These are phyloP conservation scores for Ochotona princeps DNA, from an alignment of 2,113 vertebrate genomes.

Conservation along the genomic window DNA sequence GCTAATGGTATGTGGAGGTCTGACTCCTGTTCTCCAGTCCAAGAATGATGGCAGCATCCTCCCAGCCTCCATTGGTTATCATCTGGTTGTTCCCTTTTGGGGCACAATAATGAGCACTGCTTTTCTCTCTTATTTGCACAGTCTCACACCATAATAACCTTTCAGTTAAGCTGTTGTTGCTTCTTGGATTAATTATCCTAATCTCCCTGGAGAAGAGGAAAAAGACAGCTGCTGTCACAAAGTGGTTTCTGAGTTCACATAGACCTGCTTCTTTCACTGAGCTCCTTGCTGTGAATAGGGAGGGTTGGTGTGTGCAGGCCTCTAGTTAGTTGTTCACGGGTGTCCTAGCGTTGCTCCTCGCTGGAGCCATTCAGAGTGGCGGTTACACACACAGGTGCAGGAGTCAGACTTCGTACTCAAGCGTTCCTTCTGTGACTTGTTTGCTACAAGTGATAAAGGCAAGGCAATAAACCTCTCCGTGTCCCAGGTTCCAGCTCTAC, in stretches of 20 bases:
- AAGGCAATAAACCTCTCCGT: background rate
- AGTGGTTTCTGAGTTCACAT: background rate
- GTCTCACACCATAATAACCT: constrained; percentile 17
- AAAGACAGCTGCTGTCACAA: constrained; percentile 19
- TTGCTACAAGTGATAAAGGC: background rate
- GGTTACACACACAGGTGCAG: background rate
- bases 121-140: constrained; percentile 51
- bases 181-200: constrained; percentile 52
- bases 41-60: constrained; percentile 42
- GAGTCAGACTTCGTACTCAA: background rate
- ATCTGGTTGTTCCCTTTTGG: background rate
- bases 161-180: constrained; percentile 66
- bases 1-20: background rate
- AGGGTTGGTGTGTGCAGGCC: background rate
- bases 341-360: background rate
- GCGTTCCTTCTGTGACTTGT: background rate
- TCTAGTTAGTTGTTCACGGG: background rate
- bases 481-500: background rate
- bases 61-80: background rate
- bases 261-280: constrained; percentile 16
- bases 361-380: background rate
- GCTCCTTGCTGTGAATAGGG: constrained; percentile 1
- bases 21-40: background rate
- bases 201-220: constrained; percentile 35
- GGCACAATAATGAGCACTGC: constrained; percentile 14